phyloP scores from a whole-genome alignment of 2,888 invertebrate genomes.

The Tetramorium bicarinatum region DNA sequence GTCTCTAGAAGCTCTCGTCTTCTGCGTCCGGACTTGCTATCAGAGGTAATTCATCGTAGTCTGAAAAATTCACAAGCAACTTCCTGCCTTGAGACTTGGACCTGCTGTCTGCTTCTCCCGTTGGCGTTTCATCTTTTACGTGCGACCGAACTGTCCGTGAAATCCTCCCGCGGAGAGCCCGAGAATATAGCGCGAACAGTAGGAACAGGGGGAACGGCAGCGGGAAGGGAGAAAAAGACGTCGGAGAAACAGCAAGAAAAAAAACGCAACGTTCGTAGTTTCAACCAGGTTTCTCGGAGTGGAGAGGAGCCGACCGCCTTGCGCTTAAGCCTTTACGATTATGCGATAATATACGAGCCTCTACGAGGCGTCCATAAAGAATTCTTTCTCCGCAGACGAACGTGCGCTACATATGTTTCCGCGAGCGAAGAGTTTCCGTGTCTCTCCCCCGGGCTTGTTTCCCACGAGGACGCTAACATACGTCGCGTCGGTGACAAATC shows the following conservation, averaged over 20 bases:
- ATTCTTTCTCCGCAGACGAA: constrained; percentile 48
- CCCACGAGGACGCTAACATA: constrained; percentile 18
- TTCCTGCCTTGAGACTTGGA: constrained; percentile 50
- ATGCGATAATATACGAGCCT: constrained; percentile 71
- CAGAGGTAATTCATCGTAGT: constrained; percentile 68
- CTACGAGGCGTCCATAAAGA: constrained; percentile 61
- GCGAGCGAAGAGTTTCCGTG: background rate
- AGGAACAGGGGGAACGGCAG: constrained; percentile 28
- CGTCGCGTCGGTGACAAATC: constrained; percentile 26
- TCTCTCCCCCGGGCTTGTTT: background rate
- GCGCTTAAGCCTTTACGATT: constrained; percentile 74
- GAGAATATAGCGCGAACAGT: constrained; percentile 26
- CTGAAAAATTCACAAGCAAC: constrained; percentile 71
- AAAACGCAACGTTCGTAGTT: constrained; percentile 62
- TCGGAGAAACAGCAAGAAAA: constrained; percentile 20
- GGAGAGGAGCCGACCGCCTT: constrained; percentile 64
- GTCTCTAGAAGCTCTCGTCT: constrained; percentile 10
- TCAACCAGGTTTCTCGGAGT: constrained; percentile 50
- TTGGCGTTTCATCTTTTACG: constrained; percentile 69
- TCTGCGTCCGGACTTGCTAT: constrained; percentile 39
- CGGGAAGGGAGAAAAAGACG: constrained; percentile 3
- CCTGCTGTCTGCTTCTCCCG: constrained; percentile 55
- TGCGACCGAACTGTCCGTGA: constrained; percentile 57
- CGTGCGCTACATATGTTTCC: constrained; percentile 32
- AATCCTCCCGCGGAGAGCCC: constrained; percentile 58